Evolutionary conservation across 2,888 invertebrate species (phyloP).

Genomic region (Gisinianus flammeolus): DNA sequence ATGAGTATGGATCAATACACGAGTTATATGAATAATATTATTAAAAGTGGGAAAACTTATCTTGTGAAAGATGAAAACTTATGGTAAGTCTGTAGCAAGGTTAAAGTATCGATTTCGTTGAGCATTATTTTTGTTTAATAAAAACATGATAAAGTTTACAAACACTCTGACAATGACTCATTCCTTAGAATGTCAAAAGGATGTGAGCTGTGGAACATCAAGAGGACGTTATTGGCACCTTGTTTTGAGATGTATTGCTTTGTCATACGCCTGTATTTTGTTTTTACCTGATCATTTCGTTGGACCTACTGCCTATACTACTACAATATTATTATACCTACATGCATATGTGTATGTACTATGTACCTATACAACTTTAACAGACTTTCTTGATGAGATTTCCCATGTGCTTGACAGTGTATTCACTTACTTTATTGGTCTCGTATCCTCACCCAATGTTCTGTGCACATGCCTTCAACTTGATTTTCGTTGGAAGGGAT

Average conservation of each 20-base stretch:
- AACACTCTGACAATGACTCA: slow-evolving; percentile 1
- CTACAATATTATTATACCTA: too few relatives aligned
- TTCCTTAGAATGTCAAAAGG: neutral
- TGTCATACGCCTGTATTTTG: neutral
- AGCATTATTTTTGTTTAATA: neutral
- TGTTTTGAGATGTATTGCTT: neutral
- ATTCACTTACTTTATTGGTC: neutral
- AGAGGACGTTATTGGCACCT: neutral
- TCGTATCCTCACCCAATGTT: neutral
- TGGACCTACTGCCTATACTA: neutral
- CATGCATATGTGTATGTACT: neutral
- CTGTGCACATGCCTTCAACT: slow-evolving; percentile 21
- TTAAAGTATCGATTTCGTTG: slow-evolving; percentile 5
- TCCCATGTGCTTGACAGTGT: neutral
- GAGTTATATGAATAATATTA: too few relatives aligned
- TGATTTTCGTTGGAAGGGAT: slow-evolving; percentile 20
- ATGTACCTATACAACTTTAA: neutral
- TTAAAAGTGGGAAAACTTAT: too few relatives aligned
- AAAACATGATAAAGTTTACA: neutral
- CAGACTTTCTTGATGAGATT: neutral
- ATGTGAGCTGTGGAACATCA: neutral
- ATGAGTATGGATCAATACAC: too few relatives aligned
- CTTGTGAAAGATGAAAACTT: too few relatives aligned
- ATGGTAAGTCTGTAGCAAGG: too few relatives aligned
- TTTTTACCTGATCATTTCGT: neutral